Base-by-base conservation (phyloP, 2,888 invertebrate genomes). In the Spilarctia lutea region DNA sequence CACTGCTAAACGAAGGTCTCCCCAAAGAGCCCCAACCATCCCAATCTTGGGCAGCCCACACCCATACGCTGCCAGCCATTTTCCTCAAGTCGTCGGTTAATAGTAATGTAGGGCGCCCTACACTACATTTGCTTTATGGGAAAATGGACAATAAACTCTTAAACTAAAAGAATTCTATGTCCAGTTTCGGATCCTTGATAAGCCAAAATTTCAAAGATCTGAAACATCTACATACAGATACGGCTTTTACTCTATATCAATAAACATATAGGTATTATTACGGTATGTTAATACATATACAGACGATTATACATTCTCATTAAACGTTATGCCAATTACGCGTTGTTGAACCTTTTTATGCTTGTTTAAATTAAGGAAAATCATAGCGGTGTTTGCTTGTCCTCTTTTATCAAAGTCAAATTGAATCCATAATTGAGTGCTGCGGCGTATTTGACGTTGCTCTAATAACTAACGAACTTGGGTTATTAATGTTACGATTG, bases 241-340 rank as follows among this genome's bases (percentile, higher is more conserved):
- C 27, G 11, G 13, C 45, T 30, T 42, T 20, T 68, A 65, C 33
- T 73, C 66, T 16, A 18, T 33, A 35, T 45, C 72, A 77, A 80
- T 68, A 74, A 79, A 80, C 70, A 75, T 66, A 72, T 33, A 65
- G 30, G 66, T 65, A 75, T 63, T 67, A 74, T 65, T 69, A 69
- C 65, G 52, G 48, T 30, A 65, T 68, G 73, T 68, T 68, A 73
- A 79, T 76, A 75, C 73, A 45, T 72, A 56, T 67, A 48, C 56
- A 52, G 65, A 66, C 75, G 69, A 80, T 79, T 79, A 82, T 63
- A 82, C 60, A 35, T 82, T 63, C 76, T 79, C 73, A 79, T 81
- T 79, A 74, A 67, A 73, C 68, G 65, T 68, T 69, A 65, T 65
- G 65, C 73, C 73, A 65, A 74, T 74, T 74, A 65, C 35, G 35